Base-by-base conservation (phyloP, 2,113 vertebrate genomes). In the Cynopterus brachyotis region DNA sequence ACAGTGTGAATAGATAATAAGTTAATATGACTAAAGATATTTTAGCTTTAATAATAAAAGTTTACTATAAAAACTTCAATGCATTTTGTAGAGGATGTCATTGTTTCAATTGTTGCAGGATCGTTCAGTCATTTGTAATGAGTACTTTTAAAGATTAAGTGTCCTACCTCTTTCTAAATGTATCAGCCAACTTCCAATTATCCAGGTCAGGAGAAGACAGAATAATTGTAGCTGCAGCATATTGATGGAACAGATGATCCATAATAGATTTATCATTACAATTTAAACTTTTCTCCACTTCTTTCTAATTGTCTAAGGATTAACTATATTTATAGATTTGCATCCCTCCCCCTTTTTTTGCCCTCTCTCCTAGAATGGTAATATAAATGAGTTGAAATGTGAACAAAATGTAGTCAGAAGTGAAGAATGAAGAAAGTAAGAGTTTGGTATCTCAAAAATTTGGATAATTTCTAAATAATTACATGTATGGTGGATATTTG, bases 41-140 rank as follows among this genome's bases (percentile, higher is more conserved):
- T 81, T 96, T 96, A 82, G 81, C 57, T 88, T 96, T 93, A 62
- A 79, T 96, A 53, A 87, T 84, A 47, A 55, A 96, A 96, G 87
- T 92, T 91, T 78, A 76, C 66, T 50, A 30, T 89, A 75, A 94
- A 96, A 80, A 28, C 24, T 55, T 81, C 81, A 62, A 79, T 84
- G 40, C 59, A 96, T 0, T 95, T 96, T 85, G 83, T 88, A 85
- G 81, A 95, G 59, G 37, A 95, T 85, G 59, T 28, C 17, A 22
- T 55, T 35, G 70, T 50, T 94, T 78, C 30, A 64, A 32, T 67
- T 93, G 57, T 73, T 92, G 12, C 10, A 53, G 37, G 42, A 83
- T 88, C 53, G 76, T 94, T 50, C 2, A 78, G 32, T 81, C 11
- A 30, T 97, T 93, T 85, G 88, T 94, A 73, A 93, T 87, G 30